phyloP scores from a whole-genome alignment of 1,140 invertebrate species.

The Onthophagus taurus region DNA sequence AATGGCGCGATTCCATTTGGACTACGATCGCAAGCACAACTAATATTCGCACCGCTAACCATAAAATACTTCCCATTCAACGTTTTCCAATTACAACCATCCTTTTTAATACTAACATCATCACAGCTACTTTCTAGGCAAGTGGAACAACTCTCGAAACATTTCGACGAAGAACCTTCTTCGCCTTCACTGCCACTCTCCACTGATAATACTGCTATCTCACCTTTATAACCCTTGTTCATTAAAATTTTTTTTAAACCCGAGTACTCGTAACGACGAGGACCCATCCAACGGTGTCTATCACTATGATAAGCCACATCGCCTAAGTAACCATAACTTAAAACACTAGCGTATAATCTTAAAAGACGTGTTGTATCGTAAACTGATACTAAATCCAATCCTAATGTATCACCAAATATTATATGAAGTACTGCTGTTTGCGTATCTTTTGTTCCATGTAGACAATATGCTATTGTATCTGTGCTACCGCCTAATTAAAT shows the following conservation, averaged over 20 bases:
- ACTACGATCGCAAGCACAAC: slow-evolving; percentile 64
- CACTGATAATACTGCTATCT: slow-evolving; percentile 50
- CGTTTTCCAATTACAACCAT: slow-evolving; percentile 41
- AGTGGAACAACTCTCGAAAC: slow-evolving; percentile 28
- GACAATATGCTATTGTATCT: slow-evolving; percentile 71
- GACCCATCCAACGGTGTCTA: slow-evolving; percentile 79
- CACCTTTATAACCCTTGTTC: slow-evolving; percentile 64
- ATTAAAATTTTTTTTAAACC: slow-evolving; percentile 64
- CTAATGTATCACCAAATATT: slow-evolving; percentile 61
- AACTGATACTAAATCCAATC: slow-evolving; percentile 72
- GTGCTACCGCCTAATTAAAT: slow-evolving; percentile 57
- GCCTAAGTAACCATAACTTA: slow-evolving; percentile 83
- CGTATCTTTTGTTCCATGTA: slow-evolving; percentile 76
- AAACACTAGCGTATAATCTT: slow-evolving; percentile 66
- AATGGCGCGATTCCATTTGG: slow-evolving; percentile 69
- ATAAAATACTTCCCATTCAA: slow-evolving; percentile 68
- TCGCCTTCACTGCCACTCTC: slow-evolving; percentile 39
- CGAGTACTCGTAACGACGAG: slow-evolving; percentile 75
- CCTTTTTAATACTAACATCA: slow-evolving; percentile 5
- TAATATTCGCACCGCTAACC: slow-evolving; percentile 69
- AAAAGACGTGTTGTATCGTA: slow-evolving; percentile 56
- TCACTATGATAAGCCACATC: slow-evolving; percentile 78
- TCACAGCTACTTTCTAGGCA: slow-evolving; percentile 19
- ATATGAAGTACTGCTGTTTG: slow-evolving; percentile 74
- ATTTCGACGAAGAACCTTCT: slow-evolving; percentile 19